Conservation (phyloP, 2,888 invertebrate species). For the Aelia acuminata region DNA sequence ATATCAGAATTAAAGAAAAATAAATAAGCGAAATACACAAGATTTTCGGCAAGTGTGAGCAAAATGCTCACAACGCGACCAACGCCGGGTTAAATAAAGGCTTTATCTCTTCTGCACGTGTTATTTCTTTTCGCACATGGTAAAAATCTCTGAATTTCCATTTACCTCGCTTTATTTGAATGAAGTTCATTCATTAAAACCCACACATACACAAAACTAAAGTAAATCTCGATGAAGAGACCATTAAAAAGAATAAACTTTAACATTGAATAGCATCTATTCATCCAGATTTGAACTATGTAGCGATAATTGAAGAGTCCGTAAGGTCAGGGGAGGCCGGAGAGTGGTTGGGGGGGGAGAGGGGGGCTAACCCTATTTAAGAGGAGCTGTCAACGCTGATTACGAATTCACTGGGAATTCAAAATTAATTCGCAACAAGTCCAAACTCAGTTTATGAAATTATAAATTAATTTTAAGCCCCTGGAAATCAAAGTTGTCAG, state of each 20-base stretch:
- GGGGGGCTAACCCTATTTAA: conserved; percentile 11
- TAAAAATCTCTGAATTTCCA: no score
- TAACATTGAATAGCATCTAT: neutral
- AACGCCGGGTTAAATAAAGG: no score
- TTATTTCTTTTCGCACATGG: no score
- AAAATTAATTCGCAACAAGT: conserved; percentile 50
- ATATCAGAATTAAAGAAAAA: no score
- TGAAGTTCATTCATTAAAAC: no score
- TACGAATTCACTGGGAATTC: conserved; percentile 38
- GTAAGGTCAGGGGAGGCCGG: neutral
- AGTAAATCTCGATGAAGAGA: neutral
- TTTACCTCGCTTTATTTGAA: no score
- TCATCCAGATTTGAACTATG: neutral
- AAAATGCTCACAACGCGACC: no score
- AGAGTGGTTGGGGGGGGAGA: neutral
- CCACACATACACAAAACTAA: no score
- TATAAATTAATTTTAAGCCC: conserved; percentile 50
- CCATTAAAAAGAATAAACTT: neutral
- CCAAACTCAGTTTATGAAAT: conserved; percentile 48
- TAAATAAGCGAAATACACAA: no score
- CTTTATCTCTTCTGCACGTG: no score
- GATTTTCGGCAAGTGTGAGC: no score
- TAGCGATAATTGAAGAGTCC: conserved; percentile 4
- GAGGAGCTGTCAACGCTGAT: conserved; percentile 41
- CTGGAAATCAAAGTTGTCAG: conserved; percentile 23